Evolutionary conservation across 2,113 vertebrate species (phyloP).

Genomic region (Gymnobelideus leadbeateri): DNA sequence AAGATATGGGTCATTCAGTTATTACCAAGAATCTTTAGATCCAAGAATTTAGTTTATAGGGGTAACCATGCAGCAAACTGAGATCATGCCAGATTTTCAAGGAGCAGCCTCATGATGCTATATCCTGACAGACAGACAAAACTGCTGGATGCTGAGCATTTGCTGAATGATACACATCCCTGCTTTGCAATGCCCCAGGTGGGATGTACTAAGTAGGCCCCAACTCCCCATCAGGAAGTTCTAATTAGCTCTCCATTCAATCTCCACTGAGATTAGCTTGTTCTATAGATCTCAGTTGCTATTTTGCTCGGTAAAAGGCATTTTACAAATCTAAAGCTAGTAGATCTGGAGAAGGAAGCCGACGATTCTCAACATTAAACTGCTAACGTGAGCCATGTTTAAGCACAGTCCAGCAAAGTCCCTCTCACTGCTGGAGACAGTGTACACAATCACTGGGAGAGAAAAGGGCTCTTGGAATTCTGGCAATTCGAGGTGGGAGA

Average conservation of each 20-base stretch:
- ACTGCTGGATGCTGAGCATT: not conserved
- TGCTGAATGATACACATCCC: not conserved
- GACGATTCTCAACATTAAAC: not conserved
- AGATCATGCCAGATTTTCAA: constrained; percentile 44
- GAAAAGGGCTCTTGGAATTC: not conserved
- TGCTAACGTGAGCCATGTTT: not conserved
- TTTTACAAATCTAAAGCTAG: not conserved
- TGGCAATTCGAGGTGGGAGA: not conserved
- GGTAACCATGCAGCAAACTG: constrained; percentile 77
- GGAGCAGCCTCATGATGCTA: constrained; percentile 34
- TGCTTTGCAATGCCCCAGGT: not conserved
- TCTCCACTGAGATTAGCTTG: not conserved
- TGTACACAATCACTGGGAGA: not conserved
- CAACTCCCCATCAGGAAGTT: accelerated
- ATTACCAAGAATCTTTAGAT: constrained; percentile 80
- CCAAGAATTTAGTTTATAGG: constrained; percentile 70
- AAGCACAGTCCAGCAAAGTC: not conserved
- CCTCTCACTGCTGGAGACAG: not conserved
- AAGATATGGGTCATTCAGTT: constrained; percentile 87
- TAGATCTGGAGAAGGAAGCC: not conserved
- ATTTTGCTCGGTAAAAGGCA: not conserved
- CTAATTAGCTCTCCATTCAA: not conserved
- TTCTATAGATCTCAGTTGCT: not conserved
- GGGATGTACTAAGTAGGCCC: not conserved
- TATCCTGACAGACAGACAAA: not conserved